A percentile compares a stretch with the other conserved stretches of the same genome.
phyloP scores from a whole-genome alignment of 2,888 invertebrate species.

The Apodemia hepburni region DNA sequence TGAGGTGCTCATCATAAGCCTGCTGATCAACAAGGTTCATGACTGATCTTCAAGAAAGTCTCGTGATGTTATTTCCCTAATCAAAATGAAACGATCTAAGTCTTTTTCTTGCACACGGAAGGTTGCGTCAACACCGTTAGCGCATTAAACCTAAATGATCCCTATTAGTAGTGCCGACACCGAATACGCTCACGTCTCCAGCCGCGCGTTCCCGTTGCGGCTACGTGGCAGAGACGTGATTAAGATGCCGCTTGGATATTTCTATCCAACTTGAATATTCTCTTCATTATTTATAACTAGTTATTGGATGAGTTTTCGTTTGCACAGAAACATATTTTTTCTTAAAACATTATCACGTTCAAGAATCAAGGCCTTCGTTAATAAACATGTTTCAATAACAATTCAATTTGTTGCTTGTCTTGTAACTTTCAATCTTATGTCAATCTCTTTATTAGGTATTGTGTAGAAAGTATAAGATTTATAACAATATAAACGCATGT shows the following conservation, averaged over 20 bases:
- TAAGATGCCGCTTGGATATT: constrained; percentile 20
- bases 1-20: too few species aligned
- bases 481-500: too few species aligned
- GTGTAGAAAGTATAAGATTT: too few species aligned
- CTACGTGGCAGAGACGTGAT: constrained; percentile 21
- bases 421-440: too few species aligned
- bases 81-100: not conserved
- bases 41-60: too few species aligned
- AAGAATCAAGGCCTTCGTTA: too few species aligned
- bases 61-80: not conserved
- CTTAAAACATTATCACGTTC: too few species aligned
- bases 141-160: constrained; percentile 22
- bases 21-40: too few species aligned
- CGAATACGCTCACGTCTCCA: constrained; percentile 31
- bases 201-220: constrained; percentile 23
- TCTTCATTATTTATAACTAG: constrained; percentile 10
- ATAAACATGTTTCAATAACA: too few species aligned
- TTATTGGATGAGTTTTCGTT: not conserved
- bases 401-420: too few species aligned
- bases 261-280: constrained; percentile 16
- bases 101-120: constrained; percentile 1
- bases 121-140: constrained; percentile 15
- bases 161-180: constrained; percentile 23
- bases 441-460: too few species aligned
- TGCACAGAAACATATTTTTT: not conserved